Base-by-base conservation (phyloP, 2,888 invertebrate species). In the Agonum fuliginosum region DNA sequence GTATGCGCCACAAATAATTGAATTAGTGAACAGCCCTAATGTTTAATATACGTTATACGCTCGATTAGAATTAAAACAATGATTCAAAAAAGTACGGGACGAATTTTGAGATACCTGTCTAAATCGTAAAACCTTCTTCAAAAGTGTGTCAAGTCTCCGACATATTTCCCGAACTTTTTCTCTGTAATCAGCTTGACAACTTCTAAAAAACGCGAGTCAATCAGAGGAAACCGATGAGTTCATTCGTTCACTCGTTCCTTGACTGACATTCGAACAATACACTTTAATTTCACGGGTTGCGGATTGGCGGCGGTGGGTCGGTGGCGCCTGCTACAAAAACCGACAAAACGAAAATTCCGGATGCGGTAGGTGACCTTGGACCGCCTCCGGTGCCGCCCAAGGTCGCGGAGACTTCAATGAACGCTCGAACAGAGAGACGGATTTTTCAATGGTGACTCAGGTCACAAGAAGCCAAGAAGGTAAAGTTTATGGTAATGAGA, bases 221-320 rank as follows among this genome's bases (percentile, higher is more conserved):
- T 48, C 48, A 54, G 20, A 54, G 54, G 54, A 54, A 54, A 22
- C 22, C 54, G 54, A 54, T 12, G 12, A 19, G n/a, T 10, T n/a
- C n/a, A n/a, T n/a, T n/a, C n/a, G n/a, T n/a, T n/a, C n/a, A n/a
- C n/a, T n/a, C 22, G 54, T 24, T 54, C 54, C 54, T 54, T 54
- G 54, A 54, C 24, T 22, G 54, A 54, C 54, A 54, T 54, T 54
- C 54, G 24, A 54, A 54, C 54, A 54, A 54, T 54, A 54, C 54
- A 24, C 4, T 24, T 3, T 54, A 54, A 54, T 54, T 54, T 54
- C 54, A 54, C 54, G 54, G 54, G 24, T 54, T 54, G 54, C 54
- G 54, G 24, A 12, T 22, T 54, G 54, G 2, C 1, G 8, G 12
- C 48, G 8, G 12, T 24, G 54, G 3, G 8, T 43, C 48, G 8